Evolutionary conservation across 2,797 vertebrate species (phyloP).

Genomic region (Squalus acanthias): DNA sequence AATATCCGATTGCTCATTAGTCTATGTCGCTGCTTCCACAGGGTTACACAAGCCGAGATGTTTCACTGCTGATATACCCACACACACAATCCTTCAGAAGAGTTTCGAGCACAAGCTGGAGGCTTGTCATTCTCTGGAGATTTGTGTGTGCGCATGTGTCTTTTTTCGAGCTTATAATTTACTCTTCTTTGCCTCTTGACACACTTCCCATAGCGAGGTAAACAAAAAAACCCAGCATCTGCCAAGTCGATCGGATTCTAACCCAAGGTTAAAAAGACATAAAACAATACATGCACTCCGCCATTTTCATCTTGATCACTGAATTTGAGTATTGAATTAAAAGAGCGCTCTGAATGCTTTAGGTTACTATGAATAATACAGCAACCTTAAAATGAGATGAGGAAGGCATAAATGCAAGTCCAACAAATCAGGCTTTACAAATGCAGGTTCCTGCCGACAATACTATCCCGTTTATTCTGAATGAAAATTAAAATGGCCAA

Average conservation of each 20-base stretch:
- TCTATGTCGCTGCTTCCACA: not conserved
- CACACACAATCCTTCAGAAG: not conserved
- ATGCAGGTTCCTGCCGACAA: not conserved
- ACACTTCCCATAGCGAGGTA: not conserved
- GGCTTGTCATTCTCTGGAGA: not conserved
- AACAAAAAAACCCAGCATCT: constrained; percentile 12
- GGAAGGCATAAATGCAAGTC: not conserved
- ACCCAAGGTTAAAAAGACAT: not conserved
- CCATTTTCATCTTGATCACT: constrained; percentile 10
- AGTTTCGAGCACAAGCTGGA: not conserved
- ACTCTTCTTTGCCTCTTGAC: not conserved
- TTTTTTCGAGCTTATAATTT: constrained; percentile 15
- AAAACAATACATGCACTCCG: not conserved
- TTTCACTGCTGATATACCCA: not conserved
- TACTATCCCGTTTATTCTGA: not conserved
- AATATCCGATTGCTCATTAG: not conserved
- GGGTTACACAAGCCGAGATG: too few species aligned
- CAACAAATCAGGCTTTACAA: constrained; percentile 1
- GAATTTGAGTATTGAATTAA: not conserved
- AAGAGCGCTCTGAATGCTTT: not conserved
- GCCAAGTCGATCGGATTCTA: not conserved
- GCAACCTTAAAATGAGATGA: not conserved
- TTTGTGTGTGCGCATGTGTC: not conserved
- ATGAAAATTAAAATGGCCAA: constrained; percentile 9
- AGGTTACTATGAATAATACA: constrained; percentile 25